Conservation (phyloP, 2,797 vertebrate species). For the Saxicola maurus region DNA sequence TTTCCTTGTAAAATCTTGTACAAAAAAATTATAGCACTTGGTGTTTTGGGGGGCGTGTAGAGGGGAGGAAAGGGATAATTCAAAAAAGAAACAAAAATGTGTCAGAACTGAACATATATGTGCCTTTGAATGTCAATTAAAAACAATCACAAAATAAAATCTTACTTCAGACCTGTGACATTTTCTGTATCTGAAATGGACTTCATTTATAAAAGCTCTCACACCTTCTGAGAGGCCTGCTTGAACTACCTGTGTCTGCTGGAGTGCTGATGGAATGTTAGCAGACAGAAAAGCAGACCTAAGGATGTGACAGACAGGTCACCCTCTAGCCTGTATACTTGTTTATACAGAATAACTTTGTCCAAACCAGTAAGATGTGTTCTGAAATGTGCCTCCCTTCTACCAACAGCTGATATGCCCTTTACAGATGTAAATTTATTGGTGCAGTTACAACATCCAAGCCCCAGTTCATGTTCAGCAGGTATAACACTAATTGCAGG, state of each 20-base stretch:
- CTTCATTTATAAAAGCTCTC: background rate
- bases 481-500: background rate
- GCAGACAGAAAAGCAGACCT: background rate
- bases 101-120: background rate
- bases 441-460: background rate
- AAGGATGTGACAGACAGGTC: background rate
- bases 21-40: background rate
- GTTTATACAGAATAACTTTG: background rate
- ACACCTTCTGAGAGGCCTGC: background rate
- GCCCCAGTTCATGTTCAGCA: background rate
- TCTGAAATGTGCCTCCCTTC: background rate
- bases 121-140: background rate
- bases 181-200: background rate
- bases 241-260: background rate
- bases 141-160: background rate
- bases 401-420: background rate
- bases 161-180: background rate
- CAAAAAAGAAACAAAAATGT: background rate
- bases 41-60: accelerated
- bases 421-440: conserved; percentile 5
- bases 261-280: background rate
- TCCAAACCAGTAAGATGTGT: background rate
- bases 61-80: background rate
- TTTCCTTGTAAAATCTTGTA: background rate
- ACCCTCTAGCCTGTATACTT: background rate